Conservation (phyloP, 2,113 vertebrate genomes). For the Phoxinus phoxinus region DNA sequence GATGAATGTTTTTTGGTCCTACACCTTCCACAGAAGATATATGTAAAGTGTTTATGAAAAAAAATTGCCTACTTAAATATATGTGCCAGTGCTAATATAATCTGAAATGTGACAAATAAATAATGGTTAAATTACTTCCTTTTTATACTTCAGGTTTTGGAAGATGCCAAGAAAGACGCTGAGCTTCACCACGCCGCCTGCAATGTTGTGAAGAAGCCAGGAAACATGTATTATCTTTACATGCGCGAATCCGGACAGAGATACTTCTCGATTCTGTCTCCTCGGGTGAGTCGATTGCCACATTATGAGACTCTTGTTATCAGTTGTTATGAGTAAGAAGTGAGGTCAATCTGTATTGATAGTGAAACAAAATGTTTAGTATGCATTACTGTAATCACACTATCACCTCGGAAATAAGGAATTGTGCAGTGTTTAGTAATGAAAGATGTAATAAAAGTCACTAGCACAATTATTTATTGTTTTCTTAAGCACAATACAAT, state of each 20-base stretch:
- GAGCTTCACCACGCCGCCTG: slow-evolving; percentile 92
- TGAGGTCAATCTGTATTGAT: neutral
- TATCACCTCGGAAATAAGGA: neutral
- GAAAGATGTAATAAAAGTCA: neutral
- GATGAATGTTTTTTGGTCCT: too few species aligned
- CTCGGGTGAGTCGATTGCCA: slow-evolving; percentile 77
- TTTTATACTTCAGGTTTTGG: slow-evolving; percentile 80
- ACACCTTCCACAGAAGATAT: too few species aligned
- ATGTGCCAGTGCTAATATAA: neutral
- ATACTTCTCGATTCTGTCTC: slow-evolving; percentile 96
- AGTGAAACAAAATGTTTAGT: neutral
- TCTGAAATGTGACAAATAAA: neutral
- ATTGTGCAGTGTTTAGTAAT: neutral
- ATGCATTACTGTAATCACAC: neutral
- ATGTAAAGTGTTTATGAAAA: too few species aligned
- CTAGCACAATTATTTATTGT: neutral
- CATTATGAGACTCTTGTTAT: neutral
- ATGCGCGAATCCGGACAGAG: slow-evolving; percentile 86
- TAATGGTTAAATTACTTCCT: neutral
- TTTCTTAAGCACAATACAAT: neutral
- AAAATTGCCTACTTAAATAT: neutral
- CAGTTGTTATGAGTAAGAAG: neutral
- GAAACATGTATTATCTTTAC: slow-evolving; percentile 92
- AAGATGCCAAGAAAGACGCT: slow-evolving; percentile 89
- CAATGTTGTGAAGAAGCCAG: slow-evolving; percentile 95